These are phyloP conservation scores for Drosophila cracens DNA, from an alignment of 2,888 invertebrate species.

Conservation along the genomic window DNA sequence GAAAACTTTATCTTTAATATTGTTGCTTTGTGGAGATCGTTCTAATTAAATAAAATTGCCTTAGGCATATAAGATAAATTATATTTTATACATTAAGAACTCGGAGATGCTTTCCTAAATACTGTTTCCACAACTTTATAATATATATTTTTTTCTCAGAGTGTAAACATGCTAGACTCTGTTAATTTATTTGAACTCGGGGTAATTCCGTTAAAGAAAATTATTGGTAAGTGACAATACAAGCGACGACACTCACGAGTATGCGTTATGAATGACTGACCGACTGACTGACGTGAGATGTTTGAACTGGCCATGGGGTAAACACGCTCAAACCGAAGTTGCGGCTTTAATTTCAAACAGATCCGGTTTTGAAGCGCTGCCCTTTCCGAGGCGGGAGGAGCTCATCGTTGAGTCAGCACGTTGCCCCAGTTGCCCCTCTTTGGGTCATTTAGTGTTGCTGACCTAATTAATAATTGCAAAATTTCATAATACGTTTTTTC, in stretches of 20 bases:
- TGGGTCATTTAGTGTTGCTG: slow-evolving; percentile 51
- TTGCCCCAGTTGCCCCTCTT: slow-evolving; percentile 40
- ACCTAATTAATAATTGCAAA: slow-evolving; percentile 74
- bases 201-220: slow-evolving; percentile 66
- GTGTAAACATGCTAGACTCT: slow-evolving; percentile 29
- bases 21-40: not conserved
- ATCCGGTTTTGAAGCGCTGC: slow-evolving; percentile 69
- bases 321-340: slow-evolving; percentile 36
- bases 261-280: slow-evolving; percentile 40
- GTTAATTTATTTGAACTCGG: slow-evolving; percentile 73
- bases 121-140: not conserved
- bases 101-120: too few relatives aligned
- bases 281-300: slow-evolving; percentile 37
- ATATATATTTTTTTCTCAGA: not conserved
- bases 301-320: slow-evolving; percentile 62
- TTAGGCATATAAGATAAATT: too few relatives aligned
- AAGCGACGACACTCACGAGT: slow-evolving; percentile 15
- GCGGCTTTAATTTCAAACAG: slow-evolving; percentile 29
- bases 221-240: slow-evolving; percentile 48
- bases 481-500: slow-evolving; percentile 59
- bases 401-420: slow-evolving; percentile 38
- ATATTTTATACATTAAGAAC: too few relatives aligned
- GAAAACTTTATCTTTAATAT: not conserved
- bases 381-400: slow-evolving; percentile 40
- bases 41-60: not conserved